Base-by-base conservation (phyloP, 2,888 invertebrate genomes). In the Cylloceria caligata region DNA sequence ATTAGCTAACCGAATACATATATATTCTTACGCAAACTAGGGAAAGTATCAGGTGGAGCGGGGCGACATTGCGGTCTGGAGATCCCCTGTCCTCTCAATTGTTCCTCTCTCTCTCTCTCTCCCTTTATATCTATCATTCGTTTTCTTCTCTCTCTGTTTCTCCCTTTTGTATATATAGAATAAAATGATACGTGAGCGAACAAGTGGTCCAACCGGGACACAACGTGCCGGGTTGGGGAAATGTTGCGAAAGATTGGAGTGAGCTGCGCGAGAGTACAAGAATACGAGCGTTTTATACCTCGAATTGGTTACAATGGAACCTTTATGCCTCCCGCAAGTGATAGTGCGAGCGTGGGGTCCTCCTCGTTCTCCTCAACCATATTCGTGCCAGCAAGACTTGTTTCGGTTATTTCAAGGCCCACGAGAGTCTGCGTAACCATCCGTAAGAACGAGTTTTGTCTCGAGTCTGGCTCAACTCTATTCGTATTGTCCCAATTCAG, bases 21-120 rank as follows among this genome's bases (percentile, higher is more conserved):
- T 85, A 85, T 87, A 85, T 88, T 90, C 88, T 92, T 92, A 91
- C 91, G 92, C 91, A 92, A 92, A 91, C 89, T 90, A 90, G 91
- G 90, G 91, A 92, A 91, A 92, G 92, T 91, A 90, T 89, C 89
- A 89, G 88, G 88, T 82, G 79, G 72, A 69, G 69, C 68, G 82
- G 52, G 71, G 57, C 55, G 16, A 19, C 45, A 16, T 5, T 16
- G 69, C 6, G 71, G 47, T 75, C 75, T 65, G 69, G 13, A 19
- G 49, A 49, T 49, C 69, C 39, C 60, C 55, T 16, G 27, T 42
- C 57, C 73, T 49, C 62, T 68, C 57, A 49, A 21, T 47, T 64
- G 27, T 49, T 68, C 49, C 67, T 49, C 36, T 34, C 36, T 42
- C 1, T 6, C 21, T 21, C 1, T 16, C 9, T 45, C 52, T 57